Base-by-base conservation (phyloP, 2,113 vertebrate species). In the Colius striatus region DNA sequence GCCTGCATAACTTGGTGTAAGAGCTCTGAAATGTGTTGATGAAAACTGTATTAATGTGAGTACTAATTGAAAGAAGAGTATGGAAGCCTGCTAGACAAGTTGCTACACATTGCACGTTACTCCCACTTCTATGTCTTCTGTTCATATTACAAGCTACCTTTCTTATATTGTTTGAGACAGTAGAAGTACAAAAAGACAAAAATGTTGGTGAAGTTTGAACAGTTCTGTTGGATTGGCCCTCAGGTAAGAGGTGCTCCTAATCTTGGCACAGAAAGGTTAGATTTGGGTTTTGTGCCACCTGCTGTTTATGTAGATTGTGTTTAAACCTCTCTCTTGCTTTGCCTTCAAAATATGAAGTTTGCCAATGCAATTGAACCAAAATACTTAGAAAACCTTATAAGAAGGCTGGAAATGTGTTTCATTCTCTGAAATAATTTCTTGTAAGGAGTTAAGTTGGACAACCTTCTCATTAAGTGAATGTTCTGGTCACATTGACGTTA, bases 31-130 rank as follows among this genome's bases (percentile, higher is more conserved):
- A 60, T 10, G 15, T 11, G 15, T 50, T 45, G 60, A 21, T 34
- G 38, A 45, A 89, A 89, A 12, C 18, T 12, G 9, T 55, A 29
- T 41, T 60, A 55, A 38, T 15, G 10, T 9, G 18, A 84, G 10
- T n/a, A 32, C 53, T 62, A 70, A 19, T 36, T 30, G 18, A 60
- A 89, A 87, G 30, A 36, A 7, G 6, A 5, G 13, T 50, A 36
- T 21, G 60, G 55, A 81, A 80, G 43, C 25, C 21, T 38, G 10
- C 22, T 36, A 29, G 50, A 29, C 30, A 80, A 80, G 45, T 50
- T 2, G 2, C 27, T 61, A 65, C 29, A 23, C 9, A 13, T 27
- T 2, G 1, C 23, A 30, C 14, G 5, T 18, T n/a, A 11, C 13
- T 82, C 11, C 22, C 2, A 4, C 5, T 75, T 78, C 43, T 26